phyloP scores from a whole-genome alignment of 2,888 invertebrate species.

The Andricus curvator region DNA sequence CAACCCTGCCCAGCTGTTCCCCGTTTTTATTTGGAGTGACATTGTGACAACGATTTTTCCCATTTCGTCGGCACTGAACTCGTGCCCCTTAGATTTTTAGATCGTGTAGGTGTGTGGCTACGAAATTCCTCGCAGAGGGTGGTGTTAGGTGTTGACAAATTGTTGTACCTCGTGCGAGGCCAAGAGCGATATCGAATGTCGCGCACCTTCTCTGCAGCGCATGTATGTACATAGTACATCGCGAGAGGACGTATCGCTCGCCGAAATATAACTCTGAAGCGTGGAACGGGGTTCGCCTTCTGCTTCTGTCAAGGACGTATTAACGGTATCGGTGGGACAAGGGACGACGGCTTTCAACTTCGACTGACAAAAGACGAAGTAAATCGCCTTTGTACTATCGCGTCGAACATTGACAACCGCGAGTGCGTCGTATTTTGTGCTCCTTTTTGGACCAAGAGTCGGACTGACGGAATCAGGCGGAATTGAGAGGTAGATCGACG shows the following conservation, averaged over 20 bases:
- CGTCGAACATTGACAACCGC: conserved; percentile 7
- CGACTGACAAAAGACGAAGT: conserved; percentile 30
- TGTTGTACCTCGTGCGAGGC: conserved; percentile 2
- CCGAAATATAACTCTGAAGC: conserved; percentile 8
- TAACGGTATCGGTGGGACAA: not conserved
- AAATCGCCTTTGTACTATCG: not conserved
- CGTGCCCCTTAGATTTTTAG: not conserved
- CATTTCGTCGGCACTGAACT: not conserved
- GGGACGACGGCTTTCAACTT: not conserved
- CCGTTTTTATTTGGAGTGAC: not conserved
- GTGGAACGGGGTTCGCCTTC: not conserved
- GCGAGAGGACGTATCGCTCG: conserved; percentile 6
- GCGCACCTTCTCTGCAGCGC: conserved; percentile 30
- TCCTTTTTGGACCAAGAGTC: not conserved
- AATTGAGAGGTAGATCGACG: conserved; percentile 23
- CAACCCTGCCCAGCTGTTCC: not conserved
- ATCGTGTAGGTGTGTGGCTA: not conserved
- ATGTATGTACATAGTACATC: conserved; percentile 2
- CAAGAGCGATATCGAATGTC: not conserved
- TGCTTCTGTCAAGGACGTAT: conserved; percentile 5
- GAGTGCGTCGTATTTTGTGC: conserved; percentile 27
- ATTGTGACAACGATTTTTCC: not conserved
- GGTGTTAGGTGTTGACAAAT: not conserved
- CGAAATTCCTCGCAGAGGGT: not conserved
- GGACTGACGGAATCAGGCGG: not conserved